A percentile compares a stretch with the other conserved stretches of the same genome.
Evolutionary conservation across 2,113 vertebrate species (phyloP).

Genomic region (Gymnobelideus leadbeateri): DNA sequence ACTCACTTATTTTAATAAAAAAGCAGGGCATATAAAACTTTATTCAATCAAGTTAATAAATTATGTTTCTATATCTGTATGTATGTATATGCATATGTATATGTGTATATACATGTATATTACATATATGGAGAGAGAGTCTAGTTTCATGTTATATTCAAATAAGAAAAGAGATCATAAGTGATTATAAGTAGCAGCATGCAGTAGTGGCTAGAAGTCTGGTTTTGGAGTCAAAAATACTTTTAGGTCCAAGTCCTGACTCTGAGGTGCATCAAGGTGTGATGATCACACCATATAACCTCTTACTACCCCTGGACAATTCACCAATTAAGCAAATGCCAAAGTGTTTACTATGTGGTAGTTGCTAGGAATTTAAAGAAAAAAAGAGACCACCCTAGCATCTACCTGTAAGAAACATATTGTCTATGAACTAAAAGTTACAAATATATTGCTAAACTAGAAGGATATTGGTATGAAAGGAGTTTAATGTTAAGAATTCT

Average conservation of each 20-base stretch:
- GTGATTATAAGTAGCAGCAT: not conserved
- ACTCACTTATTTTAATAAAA: not conserved
- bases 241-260: not conserved
- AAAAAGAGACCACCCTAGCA: not conserved
- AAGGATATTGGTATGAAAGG: not conserved
- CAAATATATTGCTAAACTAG: not conserved
- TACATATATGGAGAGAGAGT: no score
- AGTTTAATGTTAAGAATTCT: not conserved
- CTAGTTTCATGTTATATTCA: not conserved
- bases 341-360: not conserved
- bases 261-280: not conserved
- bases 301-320: not conserved
- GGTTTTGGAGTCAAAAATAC: not conserved
- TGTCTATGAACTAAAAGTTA: not conserved
- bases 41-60: not conserved
- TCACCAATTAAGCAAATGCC: no score
- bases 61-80: no score
- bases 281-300: not conserved
- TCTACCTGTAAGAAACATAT: not conserved
- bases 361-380: not conserved
- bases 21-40: not conserved
- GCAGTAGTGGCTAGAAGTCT: not conserved
- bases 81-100: no score
- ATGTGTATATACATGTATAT: not conserved
- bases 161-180: not conserved